Evolutionary conservation across 2,888 invertebrate species (phyloP), one percentile per base, ranked within the genome.

Genomic region (Cantharis rustica): DNA sequence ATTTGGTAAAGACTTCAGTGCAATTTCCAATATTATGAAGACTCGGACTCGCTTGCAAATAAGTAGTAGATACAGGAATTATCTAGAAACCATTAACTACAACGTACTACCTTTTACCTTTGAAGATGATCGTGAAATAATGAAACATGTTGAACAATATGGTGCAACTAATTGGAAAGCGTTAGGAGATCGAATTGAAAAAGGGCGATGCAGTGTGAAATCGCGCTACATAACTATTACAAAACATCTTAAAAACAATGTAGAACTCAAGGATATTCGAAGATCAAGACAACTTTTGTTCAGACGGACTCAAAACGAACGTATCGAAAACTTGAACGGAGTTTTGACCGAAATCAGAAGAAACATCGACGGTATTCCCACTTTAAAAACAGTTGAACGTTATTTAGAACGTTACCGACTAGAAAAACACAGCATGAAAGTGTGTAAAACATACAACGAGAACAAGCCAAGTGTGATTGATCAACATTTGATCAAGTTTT

Each of bases 101-200:
- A 87, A 88, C 31, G 90, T 90, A 64, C 86, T 89, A 70, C 87
- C 87, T 0, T 95, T 94, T 93, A 90, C 89, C 1, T 89, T 90
- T 16, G 93, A 94, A 16, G 93, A 94, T 80, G 94, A 94, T 81
- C 86, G 85, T 66, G 89, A 89, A 77, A 88, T 95, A 23, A 82
- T 93, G 76, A 87, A 90, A 61, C 86, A 91, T 20, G 89, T 93
- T 0, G 82, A 90, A 78, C 84, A 31, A 17, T 16, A 11, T 69
- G 16, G 16, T 0, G n/a, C n/a, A n/a, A 47, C n/a, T 1, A 47
- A 47, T n/a, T 47, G 47, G 47, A 47, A n/a, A 20, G 9, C 2
- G 9, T 3, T 23, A 13, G 73, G 68, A 83, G 84, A 86, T 89
- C 84, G 91, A 90, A 0, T 89, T 85, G 0, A 84, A 88, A 1